Conservation (phyloP, 2,888 invertebrate genomes). For the Macaria liturata region DNA sequence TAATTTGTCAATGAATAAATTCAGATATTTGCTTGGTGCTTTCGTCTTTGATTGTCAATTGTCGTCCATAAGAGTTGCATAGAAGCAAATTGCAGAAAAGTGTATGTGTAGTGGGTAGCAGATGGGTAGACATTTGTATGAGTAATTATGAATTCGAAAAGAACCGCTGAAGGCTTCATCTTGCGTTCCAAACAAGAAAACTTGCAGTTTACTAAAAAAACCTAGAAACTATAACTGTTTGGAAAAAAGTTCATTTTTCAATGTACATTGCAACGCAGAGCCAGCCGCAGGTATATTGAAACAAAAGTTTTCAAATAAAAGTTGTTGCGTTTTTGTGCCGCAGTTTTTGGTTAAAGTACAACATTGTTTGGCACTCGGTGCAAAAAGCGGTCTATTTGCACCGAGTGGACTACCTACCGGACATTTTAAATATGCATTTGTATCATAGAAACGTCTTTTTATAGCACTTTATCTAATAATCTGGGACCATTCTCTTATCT, state of each 20-base stretch:
- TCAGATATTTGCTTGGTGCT: too few species aligned
- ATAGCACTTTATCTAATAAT: too few species aligned
- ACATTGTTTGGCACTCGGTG: conserved; percentile 4
- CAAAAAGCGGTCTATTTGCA: too few species aligned
- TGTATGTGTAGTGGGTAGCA: neutral
- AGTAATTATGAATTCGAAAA: neutral
- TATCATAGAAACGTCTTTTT: too few species aligned
- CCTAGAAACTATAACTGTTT: neutral
- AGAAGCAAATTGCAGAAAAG: too few species aligned
- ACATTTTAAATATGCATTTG: too few species aligned
- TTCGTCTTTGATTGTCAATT: too few species aligned
- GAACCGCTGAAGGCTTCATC: neutral
- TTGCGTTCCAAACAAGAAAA: conserved; percentile 9
- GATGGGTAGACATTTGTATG: conserved; percentile 2
- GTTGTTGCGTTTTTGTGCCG: conserved; percentile 9
- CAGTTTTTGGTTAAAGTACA: conserved; percentile 11
- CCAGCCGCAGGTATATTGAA: conserved; percentile 10
- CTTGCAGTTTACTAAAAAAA: conserved; percentile 10
- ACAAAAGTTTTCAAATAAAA: conserved; percentile 22
- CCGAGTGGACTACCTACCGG: neutral
- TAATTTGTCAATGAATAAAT: too few species aligned
- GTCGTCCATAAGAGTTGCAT: too few species aligned
- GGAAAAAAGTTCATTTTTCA: conserved; percentile 20
- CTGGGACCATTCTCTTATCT: neutral
- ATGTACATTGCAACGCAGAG: conserved; percentile 9